Conservation (phyloP, 64 coral and sea anemone genomes). For the Pocillopora verrucosa region DNA sequence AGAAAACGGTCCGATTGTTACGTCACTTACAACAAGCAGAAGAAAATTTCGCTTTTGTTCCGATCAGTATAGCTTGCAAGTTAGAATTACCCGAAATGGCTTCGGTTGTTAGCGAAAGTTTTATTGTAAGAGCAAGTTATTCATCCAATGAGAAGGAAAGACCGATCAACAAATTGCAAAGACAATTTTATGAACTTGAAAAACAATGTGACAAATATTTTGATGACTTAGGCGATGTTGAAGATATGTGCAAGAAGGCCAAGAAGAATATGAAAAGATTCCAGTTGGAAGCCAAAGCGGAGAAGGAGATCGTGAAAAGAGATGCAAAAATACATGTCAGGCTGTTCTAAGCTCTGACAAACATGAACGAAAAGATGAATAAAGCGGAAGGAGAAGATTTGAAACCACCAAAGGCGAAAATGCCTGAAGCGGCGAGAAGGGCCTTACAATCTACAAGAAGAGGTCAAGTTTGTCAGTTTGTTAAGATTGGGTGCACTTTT, state of each 20-base stretch:
- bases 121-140: not conserved
- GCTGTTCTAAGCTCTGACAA: not conserved
- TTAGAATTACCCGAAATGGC: not conserved
- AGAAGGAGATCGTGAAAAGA: not conserved
- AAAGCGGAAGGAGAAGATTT: not conserved
- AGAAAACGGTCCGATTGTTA: not conserved
- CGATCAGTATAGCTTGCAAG: not conserved
- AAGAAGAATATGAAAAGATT: not conserved
- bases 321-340: not conserved
- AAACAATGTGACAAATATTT: not conserved
- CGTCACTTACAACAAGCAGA: not conserved
- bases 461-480: not conserved
- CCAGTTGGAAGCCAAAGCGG: not conserved
- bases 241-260: constrained; percentile 2
- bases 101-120: not conserved
- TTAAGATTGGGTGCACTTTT: not conserved
- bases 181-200: constrained; percentile 6
- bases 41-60: not conserved
- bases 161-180: not conserved
- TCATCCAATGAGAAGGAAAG: not conserved
- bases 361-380: constrained; percentile 6
- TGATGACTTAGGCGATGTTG: not conserved
- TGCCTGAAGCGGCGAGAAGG: not conserved
- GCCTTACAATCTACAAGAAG: not conserved
- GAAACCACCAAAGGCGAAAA: not conserved